A percentile compares a stretch with the other conserved stretches of the same genome.
phyloP scores from a whole-genome alignment of 2,888 invertebrate genomes.

The Leucania comma region DNA sequence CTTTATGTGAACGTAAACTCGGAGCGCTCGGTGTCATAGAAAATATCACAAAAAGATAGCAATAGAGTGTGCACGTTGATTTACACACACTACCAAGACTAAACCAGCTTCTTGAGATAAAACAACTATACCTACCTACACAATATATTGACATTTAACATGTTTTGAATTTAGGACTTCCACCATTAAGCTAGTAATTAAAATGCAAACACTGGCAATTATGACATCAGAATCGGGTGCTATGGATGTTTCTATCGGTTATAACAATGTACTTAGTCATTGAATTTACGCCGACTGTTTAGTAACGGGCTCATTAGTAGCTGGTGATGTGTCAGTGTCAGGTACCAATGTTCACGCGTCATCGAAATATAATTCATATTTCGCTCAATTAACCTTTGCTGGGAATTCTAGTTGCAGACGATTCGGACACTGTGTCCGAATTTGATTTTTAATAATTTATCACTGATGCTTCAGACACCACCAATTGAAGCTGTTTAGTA shows the following conservation, averaged over 20 bases:
- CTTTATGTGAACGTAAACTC: too few species aligned
- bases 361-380: slow-evolving; percentile 53
- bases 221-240: slow-evolving; percentile 75
- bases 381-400: slow-evolving; percentile 43
- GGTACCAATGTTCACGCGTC: slow-evolving; percentile 49
- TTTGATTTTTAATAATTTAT: too few species aligned
- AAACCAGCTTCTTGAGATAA: too few species aligned
- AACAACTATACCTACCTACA: background rate
- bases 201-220: slow-evolving; percentile 74
- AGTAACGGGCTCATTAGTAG: slow-evolving; percentile 76
- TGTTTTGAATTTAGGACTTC: slow-evolving; percentile 43
- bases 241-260: slow-evolving; percentile 72
- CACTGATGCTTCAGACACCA: too few species aligned
- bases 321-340: slow-evolving; percentile 67
- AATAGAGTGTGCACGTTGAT: too few species aligned
- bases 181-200: slow-evolving; percentile 66
- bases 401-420: background rate
- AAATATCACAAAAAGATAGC: too few species aligned
- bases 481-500: too few species aligned
- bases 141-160: slow-evolving; percentile 33
- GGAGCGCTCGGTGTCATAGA: too few species aligned
- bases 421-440: too few species aligned
- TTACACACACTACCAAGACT: too few species aligned
- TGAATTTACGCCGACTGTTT: slow-evolving; percentile 77
- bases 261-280: slow-evolving; percentile 76